Conservation (phyloP, 2,888 invertebrate species). For the Branchipolynoe longqiensis region DNA sequence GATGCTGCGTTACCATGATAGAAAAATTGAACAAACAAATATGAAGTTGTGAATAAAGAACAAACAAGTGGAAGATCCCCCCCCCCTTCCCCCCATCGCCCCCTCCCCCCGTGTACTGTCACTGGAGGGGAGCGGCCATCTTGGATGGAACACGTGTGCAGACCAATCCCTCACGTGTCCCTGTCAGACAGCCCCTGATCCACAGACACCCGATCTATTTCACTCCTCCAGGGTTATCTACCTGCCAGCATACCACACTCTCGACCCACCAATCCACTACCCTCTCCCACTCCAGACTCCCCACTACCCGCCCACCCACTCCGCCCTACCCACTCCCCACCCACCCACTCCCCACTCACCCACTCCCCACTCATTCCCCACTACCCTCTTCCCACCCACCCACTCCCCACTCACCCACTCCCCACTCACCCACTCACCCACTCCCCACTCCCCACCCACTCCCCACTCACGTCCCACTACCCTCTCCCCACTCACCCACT, state of each 20-base stretch:
- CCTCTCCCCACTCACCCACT: too few species aligned
- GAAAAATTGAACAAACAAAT: too few species aligned
- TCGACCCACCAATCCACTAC: neutral
- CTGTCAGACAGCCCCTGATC: neutral
- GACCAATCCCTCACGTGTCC: constrained; percentile 16
- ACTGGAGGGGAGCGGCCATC: constrained; percentile 4
- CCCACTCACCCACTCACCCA: too few species aligned
- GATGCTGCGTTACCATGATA: too few species aligned
- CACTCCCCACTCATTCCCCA: neutral
- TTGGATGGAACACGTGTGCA: constrained; percentile 22
- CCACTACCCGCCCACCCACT: neutral
- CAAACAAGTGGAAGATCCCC: too few species aligned
- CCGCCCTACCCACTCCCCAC: too few species aligned
- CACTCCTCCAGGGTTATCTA: neutral
- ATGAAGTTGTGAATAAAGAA: too few species aligned
- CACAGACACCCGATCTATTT: constrained; percentile 4
- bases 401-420: too few species aligned
- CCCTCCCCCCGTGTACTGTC: neutral
- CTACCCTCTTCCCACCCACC: too few species aligned
- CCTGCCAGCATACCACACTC: constrained; percentile 7
- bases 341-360: neutral
- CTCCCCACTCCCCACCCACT: too few species aligned
- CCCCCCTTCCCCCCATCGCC: too few species aligned
- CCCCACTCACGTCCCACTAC: too few species aligned
- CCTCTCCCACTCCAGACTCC: neutral